Evolutionary conservation across 2,113 vertebrate species (phyloP).

Genomic region (Galbula dea): DNA sequence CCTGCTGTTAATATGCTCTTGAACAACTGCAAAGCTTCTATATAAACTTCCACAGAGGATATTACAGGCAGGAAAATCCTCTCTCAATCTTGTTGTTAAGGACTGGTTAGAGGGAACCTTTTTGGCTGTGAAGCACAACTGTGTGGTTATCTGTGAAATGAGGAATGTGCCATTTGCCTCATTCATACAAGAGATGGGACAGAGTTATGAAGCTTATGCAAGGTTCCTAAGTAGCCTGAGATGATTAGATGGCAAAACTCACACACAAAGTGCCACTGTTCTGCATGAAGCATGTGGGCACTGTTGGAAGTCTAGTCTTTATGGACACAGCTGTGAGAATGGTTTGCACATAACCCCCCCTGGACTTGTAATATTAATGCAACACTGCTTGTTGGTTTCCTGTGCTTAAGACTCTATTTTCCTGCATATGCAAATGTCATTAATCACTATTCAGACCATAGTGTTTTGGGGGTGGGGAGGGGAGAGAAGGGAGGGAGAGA

Average conservation of each 20-base stretch:
- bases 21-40: background rate
- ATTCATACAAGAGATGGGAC: background rate
- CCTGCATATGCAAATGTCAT: conserved; percentile 62
- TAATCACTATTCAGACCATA: conserved; percentile 41
- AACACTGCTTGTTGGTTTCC: background rate
- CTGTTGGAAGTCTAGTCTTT: background rate
- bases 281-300: background rate
- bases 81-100: background rate
- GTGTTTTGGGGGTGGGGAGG: background rate
- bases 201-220: background rate
- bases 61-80: background rate
- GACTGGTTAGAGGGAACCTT: background rate
- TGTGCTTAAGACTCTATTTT: conserved; percentile 11
- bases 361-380: background rate
- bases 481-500: background rate
- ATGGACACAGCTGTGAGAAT: background rate
- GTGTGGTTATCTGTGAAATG: background rate
- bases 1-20: background rate
- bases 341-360: background rate
- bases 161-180: background rate
- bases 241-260: background rate
- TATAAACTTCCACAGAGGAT: background rate
- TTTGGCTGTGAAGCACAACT: background rate
- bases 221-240: background rate
- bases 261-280: background rate